A percentile compares a stretch with the other conserved stretches of the same genome.
phyloP scores from a whole-genome alignment of 2,888 invertebrate species.

The Cremastobaeus sp. region DNA sequence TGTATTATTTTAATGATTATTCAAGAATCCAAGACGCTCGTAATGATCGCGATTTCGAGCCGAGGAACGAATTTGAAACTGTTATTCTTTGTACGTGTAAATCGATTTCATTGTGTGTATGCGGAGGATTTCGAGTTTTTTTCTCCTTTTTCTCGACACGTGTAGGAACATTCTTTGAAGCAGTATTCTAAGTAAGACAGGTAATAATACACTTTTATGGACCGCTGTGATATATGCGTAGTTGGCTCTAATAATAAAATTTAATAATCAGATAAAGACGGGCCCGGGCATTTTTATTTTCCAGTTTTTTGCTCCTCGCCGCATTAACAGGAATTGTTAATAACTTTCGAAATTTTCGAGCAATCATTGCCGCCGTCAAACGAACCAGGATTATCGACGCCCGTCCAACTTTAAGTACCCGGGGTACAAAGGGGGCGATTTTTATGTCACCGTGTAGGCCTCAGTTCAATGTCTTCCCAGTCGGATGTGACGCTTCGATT shows the following conservation, averaged over 20 bases:
- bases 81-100: slow-evolving; percentile 40
- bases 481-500: too few relatives aligned
- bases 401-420: slow-evolving; percentile 30
- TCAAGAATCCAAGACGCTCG: slow-evolving; percentile 51
- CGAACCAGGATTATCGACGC: slow-evolving; percentile 36
- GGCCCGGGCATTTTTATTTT: slow-evolving; percentile 9
- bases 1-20: slow-evolving; percentile 58
- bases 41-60: slow-evolving; percentile 49
- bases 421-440: slow-evolving; percentile 9
- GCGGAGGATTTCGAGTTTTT: slow-evolving; percentile 20
- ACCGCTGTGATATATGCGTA: slow-evolving; percentile 51
- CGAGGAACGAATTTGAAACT: slow-evolving; percentile 50
- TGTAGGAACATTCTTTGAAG: slow-evolving; percentile 51
- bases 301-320: neutral
- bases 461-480: too few relatives aligned
- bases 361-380: slow-evolving; percentile 13
- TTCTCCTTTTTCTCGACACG: slow-evolving; percentile 47
- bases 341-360: slow-evolving; percentile 45
- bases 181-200: slow-evolving; percentile 56
- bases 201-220: slow-evolving; percentile 60
- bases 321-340: slow-evolving; percentile 38
- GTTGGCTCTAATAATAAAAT: slow-evolving; percentile 55
- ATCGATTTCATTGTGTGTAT: slow-evolving; percentile 45
- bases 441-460: slow-evolving; percentile 6
- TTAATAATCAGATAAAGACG: slow-evolving; percentile 56